Evolutionary conservation across 1,140 invertebrate genomes (phyloP).

Genomic region (Nephila pilipes): DNA sequence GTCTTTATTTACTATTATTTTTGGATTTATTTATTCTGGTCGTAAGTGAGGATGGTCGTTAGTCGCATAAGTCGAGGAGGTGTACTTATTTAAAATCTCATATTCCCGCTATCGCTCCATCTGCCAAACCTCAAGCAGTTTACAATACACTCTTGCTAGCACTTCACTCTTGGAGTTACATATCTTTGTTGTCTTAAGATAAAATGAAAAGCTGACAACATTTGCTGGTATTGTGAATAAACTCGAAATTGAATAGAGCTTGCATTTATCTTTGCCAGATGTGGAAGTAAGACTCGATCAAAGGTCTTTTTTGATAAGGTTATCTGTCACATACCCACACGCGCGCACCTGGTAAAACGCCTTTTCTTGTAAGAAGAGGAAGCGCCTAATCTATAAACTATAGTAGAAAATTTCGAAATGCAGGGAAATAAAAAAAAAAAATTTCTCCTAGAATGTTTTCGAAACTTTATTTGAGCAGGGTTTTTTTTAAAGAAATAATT

Average conservation of each 20-base stretch:
- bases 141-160: not conserved
- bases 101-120: not conserved
- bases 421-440: too few species aligned
- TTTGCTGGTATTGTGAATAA: not conserved
- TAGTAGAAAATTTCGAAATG: too few species aligned
- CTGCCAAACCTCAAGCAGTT: not conserved
- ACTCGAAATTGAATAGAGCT: not conserved
- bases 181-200: not conserved
- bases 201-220: not conserved
- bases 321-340: not conserved
- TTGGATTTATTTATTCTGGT: too few species aligned
- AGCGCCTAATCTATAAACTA: not conserved
- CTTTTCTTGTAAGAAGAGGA: not conserved
- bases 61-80: too few species aligned
- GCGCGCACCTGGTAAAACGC: slow-evolving; percentile 1
- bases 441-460: too few species aligned
- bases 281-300: slow-evolving; percentile 46
- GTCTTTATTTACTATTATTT: too few species aligned
- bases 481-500: too few species aligned
- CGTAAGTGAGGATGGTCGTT: too few species aligned
- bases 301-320: slow-evolving; percentile 63
- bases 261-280: slow-evolving; percentile 34
- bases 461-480: too few species aligned
- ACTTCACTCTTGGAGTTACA: not conserved
- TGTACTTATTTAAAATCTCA: not conserved